A percentile compares a stretch with the other conserved stretches of the same genome.
These are phyloP conservation scores for Oncopodura yosiiana DNA, from an alignment of 1,140 invertebrate species.

Conservation along the genomic window DNA sequence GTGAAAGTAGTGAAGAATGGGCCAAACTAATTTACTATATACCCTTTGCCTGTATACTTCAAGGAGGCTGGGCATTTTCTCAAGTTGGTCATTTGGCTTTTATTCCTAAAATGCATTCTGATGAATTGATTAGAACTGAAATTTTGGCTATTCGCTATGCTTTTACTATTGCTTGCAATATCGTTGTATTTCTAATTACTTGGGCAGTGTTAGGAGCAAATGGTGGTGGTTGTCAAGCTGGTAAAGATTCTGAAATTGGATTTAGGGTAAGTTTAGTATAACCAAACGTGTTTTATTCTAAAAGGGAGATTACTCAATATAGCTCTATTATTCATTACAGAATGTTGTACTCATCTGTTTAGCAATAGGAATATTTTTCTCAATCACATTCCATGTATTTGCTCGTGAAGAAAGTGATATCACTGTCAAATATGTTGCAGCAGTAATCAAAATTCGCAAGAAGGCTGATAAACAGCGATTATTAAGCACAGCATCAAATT, in stretches of 20 bases:
- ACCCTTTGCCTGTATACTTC: too few species aligned
- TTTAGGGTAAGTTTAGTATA: slow-evolving; percentile 57
- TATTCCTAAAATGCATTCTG: slow-evolving; percentile 62
- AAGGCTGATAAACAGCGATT: slow-evolving; percentile 21
- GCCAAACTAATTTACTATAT: too few species aligned
- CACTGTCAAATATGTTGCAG: slow-evolving; percentile 22
- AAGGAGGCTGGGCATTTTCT: too few species aligned
- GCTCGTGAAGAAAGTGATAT: slow-evolving; percentile 41
- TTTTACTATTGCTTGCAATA: slow-evolving; percentile 60
- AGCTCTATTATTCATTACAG: too few species aligned
- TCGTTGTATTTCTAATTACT: slow-evolving; percentile 55
- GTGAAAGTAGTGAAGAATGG: too few species aligned
- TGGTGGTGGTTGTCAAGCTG: too few species aligned
- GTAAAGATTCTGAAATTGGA: slow-evolving; percentile 49
- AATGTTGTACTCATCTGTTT: slow-evolving; percentile 63
- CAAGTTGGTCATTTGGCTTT: too few species aligned
- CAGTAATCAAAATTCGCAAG: slow-evolving; percentile 28
- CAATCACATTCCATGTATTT: slow-evolving; percentile 63
- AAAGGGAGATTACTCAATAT: too few species aligned
- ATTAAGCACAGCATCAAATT: too few species aligned
- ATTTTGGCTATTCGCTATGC: slow-evolving; percentile 73
- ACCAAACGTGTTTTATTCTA: too few species aligned
- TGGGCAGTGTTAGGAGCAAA: slow-evolving; percentile 50
- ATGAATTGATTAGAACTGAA: slow-evolving; percentile 67
- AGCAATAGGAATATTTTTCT: slow-evolving; percentile 56